Conservation (phyloP, 2,113 vertebrate genomes). For the Mionectes macconnelli region DNA sequence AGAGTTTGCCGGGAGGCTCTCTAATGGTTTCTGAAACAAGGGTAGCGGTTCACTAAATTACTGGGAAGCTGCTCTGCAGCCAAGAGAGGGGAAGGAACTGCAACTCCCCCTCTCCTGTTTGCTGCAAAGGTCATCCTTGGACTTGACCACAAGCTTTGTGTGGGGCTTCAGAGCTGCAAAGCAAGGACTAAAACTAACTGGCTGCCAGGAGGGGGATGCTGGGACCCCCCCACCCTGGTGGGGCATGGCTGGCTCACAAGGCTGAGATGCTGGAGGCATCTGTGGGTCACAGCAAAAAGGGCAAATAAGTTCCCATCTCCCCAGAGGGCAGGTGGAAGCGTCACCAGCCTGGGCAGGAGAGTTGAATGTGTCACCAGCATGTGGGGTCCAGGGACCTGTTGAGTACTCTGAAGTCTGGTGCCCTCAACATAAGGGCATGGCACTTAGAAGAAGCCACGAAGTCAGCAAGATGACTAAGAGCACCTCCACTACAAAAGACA, state of each 20-base stretch:
- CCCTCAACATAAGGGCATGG: background rate
- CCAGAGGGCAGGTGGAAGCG: background rate
- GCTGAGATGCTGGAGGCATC: background rate
- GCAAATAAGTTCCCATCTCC: background rate
- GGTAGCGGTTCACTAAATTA: background rate
- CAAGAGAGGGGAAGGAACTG: background rate
- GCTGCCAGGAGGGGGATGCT: background rate
- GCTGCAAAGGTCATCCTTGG: background rate
- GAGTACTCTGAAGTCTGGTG: background rate
- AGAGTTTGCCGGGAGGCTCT: background rate
- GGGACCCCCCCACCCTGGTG: background rate
- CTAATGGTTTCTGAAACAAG: background rate
- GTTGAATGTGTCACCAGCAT: accelerated
- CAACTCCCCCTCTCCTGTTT: accelerated
- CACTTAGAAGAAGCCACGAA: background rate
- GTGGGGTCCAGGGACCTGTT: too few relatives aligned
- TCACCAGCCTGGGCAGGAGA: background rate
- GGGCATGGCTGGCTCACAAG: accelerated
- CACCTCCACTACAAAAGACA: background rate
- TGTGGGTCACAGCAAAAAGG: background rate
- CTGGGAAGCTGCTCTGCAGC: background rate
- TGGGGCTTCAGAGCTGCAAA: background rate
- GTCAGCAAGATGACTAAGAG: background rate
- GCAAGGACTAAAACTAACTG: accelerated
- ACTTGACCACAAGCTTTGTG: accelerated